Base-by-base conservation (phyloP, 2,797 vertebrate genomes). In the Enteromius treurensis region DNA sequence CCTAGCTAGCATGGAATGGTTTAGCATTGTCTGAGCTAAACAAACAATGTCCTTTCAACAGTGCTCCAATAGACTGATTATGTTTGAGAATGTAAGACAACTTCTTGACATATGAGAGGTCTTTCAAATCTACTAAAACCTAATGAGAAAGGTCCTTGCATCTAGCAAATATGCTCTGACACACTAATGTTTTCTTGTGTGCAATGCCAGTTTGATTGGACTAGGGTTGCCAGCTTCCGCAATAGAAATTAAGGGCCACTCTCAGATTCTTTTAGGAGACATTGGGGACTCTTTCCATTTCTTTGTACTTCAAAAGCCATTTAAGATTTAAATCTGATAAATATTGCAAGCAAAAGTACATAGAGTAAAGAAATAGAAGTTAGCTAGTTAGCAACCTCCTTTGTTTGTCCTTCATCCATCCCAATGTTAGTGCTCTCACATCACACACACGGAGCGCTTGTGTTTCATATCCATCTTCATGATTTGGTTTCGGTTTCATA, bases 61-160 rank as follows among this genome's bases (percentile, higher is more conserved):
- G 26, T 47, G 69, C 58, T 65, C 74, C 10, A 75, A 29, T 37
- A 65, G n/a, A 37, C 45, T 23, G 32, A 53, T 65, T 75, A 65
- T 62, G 34, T 69, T 79, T 60, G 78, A 34, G 17, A 53, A 49
- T 26, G 15, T 79, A 51, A 81, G 42, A 81, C 70, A 81, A 81
- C 32, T 45, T 53, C 32, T 53, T 75, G 58, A 75, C 45, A 5
- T 65, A 13, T 67, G 15, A 81, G 29, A 51, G 70, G 10, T 64
- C 40, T 64, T 21, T 42, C 17, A 60, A 70, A 80, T 68, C 19
- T 79, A 37, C 47, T 53, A 34, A 37, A 29, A 58, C 14, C 34
- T 19, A 26, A 23, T 60, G 23, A 47, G 32, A 45, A 42, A 32
- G 21, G 40, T 26, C 26, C 37, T 80, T 47, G 53, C 13, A 19